Evolutionary conservation across 1,140 invertebrate species (phyloP).

Genomic region (Drosophila pseudoananassae): DNA sequence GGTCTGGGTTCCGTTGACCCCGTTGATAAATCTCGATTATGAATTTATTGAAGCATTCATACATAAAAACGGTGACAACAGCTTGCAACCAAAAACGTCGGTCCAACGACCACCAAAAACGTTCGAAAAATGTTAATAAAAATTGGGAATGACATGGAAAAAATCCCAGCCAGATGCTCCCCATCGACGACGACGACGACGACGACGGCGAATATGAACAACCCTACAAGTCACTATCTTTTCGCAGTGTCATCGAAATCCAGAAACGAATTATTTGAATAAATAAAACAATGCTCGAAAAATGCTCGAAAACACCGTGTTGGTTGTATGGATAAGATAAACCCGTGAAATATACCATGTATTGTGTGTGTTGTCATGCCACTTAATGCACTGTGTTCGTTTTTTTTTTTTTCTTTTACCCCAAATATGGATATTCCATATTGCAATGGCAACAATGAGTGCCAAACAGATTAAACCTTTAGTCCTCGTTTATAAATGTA

Average conservation of each 20-base stretch:
- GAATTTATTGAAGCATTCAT: slow-evolving; percentile 23
- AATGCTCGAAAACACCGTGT: slow-evolving; percentile 18
- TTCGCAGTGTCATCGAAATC: slow-evolving; percentile 12
- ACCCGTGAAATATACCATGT: slow-evolving; percentile 19
- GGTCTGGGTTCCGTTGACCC: neutral
- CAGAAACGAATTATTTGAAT: slow-evolving; percentile 6
- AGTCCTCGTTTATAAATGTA: slow-evolving; percentile 29
- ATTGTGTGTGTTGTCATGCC: neutral
- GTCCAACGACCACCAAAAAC: neutral
- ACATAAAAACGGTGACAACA: slow-evolving; percentile 12
- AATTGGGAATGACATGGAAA: slow-evolving; percentile 1
- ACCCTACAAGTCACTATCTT: slow-evolving; percentile 11
- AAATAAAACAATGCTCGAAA: slow-evolving; percentile 23
- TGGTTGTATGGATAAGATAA: slow-evolving; percentile 33
- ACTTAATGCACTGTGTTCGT: slow-evolving; percentile 5
- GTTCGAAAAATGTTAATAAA: neutral
- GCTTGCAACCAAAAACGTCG: slow-evolving; percentile 13
- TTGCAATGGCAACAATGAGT: slow-evolving; percentile 11
- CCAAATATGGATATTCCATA: slow-evolving; percentile 13
- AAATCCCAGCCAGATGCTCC: neutral
- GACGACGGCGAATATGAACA: slow-evolving; percentile 6
- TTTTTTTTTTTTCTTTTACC: neutral
- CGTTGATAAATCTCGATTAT: slow-evolving; percentile 20
- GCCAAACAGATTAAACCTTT: slow-evolving; percentile 31
- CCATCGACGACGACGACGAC: too few species aligned